Conservation (phyloP, 2,113 vertebrate species). For the Nettapus auritus region DNA sequence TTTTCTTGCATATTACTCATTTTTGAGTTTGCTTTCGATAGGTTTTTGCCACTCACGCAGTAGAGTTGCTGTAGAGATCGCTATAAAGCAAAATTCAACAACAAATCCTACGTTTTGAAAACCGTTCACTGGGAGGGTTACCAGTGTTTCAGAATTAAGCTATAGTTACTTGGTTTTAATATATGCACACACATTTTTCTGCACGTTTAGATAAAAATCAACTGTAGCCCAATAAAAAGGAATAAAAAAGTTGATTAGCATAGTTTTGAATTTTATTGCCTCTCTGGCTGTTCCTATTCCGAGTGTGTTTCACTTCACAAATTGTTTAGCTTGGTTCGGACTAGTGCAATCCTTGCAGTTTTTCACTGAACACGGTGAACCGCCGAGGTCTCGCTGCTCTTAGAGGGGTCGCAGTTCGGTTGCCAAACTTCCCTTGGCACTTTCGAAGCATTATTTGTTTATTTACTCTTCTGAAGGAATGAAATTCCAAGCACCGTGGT, state of each 20-base stretch:
- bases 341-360: not conserved
- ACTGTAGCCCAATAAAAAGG: not conserved
- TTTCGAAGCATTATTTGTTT: not conserved
- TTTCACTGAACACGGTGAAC: not conserved
- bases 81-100: not conserved
- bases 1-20: not conserved
- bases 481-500: accelerated
- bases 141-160: not conserved
- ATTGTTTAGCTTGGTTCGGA: not conserved
- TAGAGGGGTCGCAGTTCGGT: not conserved
- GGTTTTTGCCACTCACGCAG: constrained; percentile 14
- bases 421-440: not conserved
- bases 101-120: not conserved
- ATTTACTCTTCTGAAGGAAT: not conserved
- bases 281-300: not conserved
- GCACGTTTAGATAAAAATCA: not conserved
- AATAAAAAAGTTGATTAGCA: not conserved
- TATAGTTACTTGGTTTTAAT: not conserved
- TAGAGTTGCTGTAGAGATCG: not conserved
- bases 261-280: not conserved
- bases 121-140: not conserved
- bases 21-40: not conserved
- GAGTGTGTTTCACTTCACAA: not conserved
- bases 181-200: not conserved
- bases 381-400: not conserved